Base-by-base conservation (phyloP, 2,113 vertebrate genomes). In the Galemys pyrenaicus region DNA sequence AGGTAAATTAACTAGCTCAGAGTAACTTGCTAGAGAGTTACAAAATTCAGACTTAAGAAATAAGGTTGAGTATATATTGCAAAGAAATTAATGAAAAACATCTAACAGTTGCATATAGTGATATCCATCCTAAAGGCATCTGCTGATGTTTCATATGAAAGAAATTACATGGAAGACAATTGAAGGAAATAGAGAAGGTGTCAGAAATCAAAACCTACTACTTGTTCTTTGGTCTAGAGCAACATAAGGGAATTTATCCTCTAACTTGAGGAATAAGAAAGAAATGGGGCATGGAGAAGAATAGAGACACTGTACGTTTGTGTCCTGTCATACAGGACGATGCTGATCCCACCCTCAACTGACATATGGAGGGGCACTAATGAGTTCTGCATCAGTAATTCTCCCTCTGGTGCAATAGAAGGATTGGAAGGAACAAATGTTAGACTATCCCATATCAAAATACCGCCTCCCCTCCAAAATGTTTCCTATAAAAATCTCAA, bases 371-470 rank as follows among this genome's bases (percentile, higher is more conserved):
- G 37, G 62, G 62, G 7, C 54, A 60, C 85, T 93, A 94, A 87
- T 82, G 78, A 95, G 82, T 46, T 94, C 81, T 77, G 67, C 56
- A 77, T 68, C 54, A 93, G 51, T 85, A 73, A 90, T 44, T 93
- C 73, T 96, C 95, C 88, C 71, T 35, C 60, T 30, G 35, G 83
- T 13, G 35, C 68, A 46, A 94, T 0, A 89, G 39, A 82, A 68
- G 41, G 17, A 82, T 28, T 60, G 32, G n/a, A 54, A 39, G 13
- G 74, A 94, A 89, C 54, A 82, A 71, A 83, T 85, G 62, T 86
- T 65, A 54, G 32, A 95, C 87, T 85, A 93, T 67, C 80, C 87
- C 30, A 41, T 49, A 92, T 64, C 58, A 87, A 95, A 95, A 60
- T 49, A 51, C 94, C 78, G n/a, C n/a, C n/a, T n/a, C 6, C 41